A percentile compares a stretch with the other conserved stretches of the same genome.
phyloP scores from a whole-genome alignment of 1,140 invertebrate species.

The Alviniconcha marisindica region DNA sequence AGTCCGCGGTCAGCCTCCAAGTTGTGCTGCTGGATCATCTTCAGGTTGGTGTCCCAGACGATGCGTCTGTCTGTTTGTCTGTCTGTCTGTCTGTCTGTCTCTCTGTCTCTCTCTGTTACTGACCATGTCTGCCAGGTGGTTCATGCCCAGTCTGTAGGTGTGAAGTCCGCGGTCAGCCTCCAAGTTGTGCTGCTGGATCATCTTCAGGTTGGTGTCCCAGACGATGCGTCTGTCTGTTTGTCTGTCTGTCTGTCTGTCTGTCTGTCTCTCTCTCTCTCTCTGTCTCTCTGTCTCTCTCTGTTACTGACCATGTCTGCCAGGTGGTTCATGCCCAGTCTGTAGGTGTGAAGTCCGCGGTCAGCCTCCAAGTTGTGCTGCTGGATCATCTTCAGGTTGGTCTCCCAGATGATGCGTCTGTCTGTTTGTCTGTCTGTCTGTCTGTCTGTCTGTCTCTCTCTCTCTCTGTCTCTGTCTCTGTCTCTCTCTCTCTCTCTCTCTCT shows the following conservation, averaged over 20 bases:
- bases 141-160: slow-evolving; percentile 71
- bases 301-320: slow-evolving; percentile 71
- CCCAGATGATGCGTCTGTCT: slow-evolving; percentile 16
- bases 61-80: slow-evolving; percentile 6
- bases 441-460: neutral
- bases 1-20: slow-evolving; percentile 78
- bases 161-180: slow-evolving; percentile 79
- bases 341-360: slow-evolving; percentile 79
- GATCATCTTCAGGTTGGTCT: slow-evolving; percentile 76
- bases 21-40: slow-evolving; percentile 88
- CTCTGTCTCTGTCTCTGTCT: neutral
- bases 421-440: no score
- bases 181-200: slow-evolving; percentile 89
- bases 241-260: no score
- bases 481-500: slow-evolving; percentile 70
- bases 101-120: slow-evolving; percentile 6
- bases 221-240: slow-evolving; percentile 15
- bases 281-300: neutral
- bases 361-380: slow-evolving; percentile 86
- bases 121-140: slow-evolving; percentile 72
- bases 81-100: no score
- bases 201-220: slow-evolving; percentile 41
- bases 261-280: neutral
- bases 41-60: slow-evolving; percentile 41
- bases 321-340: slow-evolving; percentile 72